Conservation (phyloP, 1,140 invertebrate species). For the Drosophila dunni region DNA sequence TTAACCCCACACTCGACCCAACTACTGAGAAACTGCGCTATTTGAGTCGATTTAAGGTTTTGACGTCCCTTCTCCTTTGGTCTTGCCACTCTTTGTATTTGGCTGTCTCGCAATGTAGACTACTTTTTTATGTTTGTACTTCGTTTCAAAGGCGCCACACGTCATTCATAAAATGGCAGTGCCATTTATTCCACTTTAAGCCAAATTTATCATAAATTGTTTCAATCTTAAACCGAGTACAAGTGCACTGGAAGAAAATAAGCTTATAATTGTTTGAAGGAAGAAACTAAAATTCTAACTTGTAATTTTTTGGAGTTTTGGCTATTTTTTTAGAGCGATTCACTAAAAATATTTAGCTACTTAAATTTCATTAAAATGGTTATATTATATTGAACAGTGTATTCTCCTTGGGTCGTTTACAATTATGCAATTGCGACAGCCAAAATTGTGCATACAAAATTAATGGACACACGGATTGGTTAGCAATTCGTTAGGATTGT, state of each 20-base stretch:
- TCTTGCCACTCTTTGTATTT: not conserved
- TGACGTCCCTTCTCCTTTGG: not conserved
- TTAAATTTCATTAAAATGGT: too few species aligned
- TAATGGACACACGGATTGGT: slow-evolving; percentile 29
- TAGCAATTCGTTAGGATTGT: not conserved
- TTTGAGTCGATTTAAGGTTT: slow-evolving; percentile 10
- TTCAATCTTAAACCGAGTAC: not conserved
- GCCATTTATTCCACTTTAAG: not conserved
- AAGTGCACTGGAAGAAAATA: not conserved
- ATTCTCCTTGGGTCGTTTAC: not conserved
- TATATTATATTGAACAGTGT: too few species aligned
- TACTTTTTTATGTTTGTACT: slow-evolving; percentile 58
- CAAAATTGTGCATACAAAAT: slow-evolving; percentile 52
- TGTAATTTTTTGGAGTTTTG: too few species aligned
- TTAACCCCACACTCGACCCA: slow-evolving; percentile 13
- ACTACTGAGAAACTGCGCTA: not conserved
- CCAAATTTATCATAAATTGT: not conserved
- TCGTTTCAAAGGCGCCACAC: slow-evolving; percentile 59
- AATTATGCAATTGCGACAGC: slow-evolving; percentile 26
- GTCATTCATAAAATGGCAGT: slow-evolving; percentile 53
- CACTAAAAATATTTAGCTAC: too few species aligned
- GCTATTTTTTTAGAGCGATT: too few species aligned
- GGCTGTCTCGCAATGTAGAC: slow-evolving; percentile 35
- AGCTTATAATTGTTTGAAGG: too few species aligned
- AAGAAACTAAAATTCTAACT: too few species aligned